phyloP scores from a whole-genome alignment of 2,888 invertebrate species.

The Agrochola lychnidis region DNA sequence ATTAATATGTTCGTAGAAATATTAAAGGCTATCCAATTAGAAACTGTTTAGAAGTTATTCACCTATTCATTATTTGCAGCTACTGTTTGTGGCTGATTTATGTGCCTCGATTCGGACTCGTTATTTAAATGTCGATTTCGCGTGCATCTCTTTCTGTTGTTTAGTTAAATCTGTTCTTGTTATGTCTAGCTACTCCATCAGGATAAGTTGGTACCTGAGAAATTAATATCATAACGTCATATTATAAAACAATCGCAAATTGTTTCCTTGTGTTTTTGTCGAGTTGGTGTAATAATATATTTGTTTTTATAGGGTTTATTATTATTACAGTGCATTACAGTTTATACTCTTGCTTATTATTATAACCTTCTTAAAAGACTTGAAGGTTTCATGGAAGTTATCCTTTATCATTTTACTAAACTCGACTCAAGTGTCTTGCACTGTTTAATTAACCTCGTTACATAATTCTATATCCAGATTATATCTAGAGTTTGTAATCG shows the following conservation, averaged over 20 bases:
- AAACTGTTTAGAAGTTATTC: conserved; percentile 12
- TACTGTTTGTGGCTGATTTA: conserved; percentile 19
- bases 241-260: conserved; percentile 14
- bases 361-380: conserved; percentile 39
- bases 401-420: conserved; percentile 44
- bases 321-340: conserved; percentile 15
- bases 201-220: neutral
- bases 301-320: conserved; percentile 27
- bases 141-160: conserved; percentile 10
- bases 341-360: conserved; percentile 36
- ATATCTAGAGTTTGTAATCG: neutral
- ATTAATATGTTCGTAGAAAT: neutral
- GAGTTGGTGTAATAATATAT: conserved; percentile 17
- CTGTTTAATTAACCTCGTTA: conserved; percentile 24
- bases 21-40: conserved; percentile 3
- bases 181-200: neutral
- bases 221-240: neutral
- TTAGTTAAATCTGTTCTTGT: conserved; percentile 2
- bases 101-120: neutral
- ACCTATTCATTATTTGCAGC: conserved; percentile 5
- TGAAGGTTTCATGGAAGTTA: conserved; percentile 46
- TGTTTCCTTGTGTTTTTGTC: conserved; percentile 13
- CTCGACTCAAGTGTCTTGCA: conserved; percentile 3
- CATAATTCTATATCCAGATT: conserved; percentile 20
- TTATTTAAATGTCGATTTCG: conserved; percentile 8